Percentiles rank a stretch among this genome's conserved stretches.
Conservation (phyloP, 2,888 invertebrate genomes). For the Linnaemya vulpina region DNA sequence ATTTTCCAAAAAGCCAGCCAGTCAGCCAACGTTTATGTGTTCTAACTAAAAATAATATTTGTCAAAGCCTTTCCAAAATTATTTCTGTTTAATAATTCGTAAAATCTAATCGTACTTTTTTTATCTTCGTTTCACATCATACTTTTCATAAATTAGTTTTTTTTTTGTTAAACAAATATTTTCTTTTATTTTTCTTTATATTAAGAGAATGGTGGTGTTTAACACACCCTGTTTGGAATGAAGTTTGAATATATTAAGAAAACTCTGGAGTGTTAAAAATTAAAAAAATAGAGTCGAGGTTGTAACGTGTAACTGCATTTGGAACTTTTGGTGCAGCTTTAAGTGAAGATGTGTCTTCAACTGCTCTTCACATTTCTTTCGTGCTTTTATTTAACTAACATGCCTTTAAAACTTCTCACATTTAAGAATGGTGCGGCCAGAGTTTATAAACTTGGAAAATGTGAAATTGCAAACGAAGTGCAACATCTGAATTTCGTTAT, state of each 20-base stretch:
- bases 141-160: neutral
- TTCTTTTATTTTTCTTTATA: neutral
- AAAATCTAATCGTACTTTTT: conserved; percentile 7
- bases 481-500: too few species aligned
- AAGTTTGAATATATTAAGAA: conserved; percentile 28
- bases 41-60: conserved; percentile 10
- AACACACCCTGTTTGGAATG: conserved; percentile 53
- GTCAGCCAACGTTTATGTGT: too few species aligned
- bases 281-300: too few species aligned
- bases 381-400: too few species aligned
- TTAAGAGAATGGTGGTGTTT: neutral
- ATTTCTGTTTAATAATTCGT: neutral
- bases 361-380: too few species aligned
- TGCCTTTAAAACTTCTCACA: too few species aligned
- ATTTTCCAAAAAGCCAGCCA: neutral
- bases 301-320: too few species aligned
- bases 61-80: conserved; percentile 2
- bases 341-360: too few species aligned
- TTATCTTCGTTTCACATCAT: neutral
- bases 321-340: too few species aligned
- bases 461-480: too few species aligned
- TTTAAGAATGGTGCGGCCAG: too few species aligned
- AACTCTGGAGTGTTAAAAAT: conserved; percentile 1
- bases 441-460: too few species aligned
- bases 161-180: neutral